Base-by-base conservation (phyloP, 1,140 invertebrate species). In the Polypedilum vanderplanki region DNA sequence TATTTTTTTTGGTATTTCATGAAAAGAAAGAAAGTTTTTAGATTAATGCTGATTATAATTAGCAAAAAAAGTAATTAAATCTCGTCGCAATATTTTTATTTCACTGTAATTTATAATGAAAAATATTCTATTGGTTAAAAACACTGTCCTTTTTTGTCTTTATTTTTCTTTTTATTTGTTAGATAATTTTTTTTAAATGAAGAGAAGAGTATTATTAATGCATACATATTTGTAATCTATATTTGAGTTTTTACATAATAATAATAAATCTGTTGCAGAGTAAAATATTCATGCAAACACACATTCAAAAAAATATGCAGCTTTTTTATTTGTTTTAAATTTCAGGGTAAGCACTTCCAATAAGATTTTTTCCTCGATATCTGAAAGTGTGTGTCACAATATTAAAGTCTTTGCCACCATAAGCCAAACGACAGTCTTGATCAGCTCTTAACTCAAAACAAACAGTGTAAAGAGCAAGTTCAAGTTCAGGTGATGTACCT, bases 401-500 rank as follows among this genome's bases (percentile, higher is more conserved):
- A 76, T 88, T 86, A 75, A 93, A 88, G 73, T 86, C 87, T 74
- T 89, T 88, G 67, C 88, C 89, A 76, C 86, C 88, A 15, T 93
- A 81, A 57, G 88, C 89, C 4, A 95, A 84, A 3, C 88, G 89
- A 78, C 93, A 95, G 17, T 87, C 84, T 76, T 86, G 83, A 77
- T 92, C 89, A 0, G 89, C 87, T 75, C 92, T 85, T 3, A 90
- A 83, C 9, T 92, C 83, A 80, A 91, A 95, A 78, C 94, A 96
- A 8, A 95, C 87, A 0, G 94, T 95, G 80, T 96, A 97, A 0
- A 96, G 83, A 17, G 94, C 91, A 82, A 98, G 89, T 84, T 98
- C 95, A 77, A 97, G 86, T 85, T 97, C 96, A 0, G 95, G 96
- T 76, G 93, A 95, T 3, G 93, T 96, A 22, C 95, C 95, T 76